Base-by-base conservation (phyloP, 2,113 vertebrate genomes). In the Bungarus multicinctus region DNA sequence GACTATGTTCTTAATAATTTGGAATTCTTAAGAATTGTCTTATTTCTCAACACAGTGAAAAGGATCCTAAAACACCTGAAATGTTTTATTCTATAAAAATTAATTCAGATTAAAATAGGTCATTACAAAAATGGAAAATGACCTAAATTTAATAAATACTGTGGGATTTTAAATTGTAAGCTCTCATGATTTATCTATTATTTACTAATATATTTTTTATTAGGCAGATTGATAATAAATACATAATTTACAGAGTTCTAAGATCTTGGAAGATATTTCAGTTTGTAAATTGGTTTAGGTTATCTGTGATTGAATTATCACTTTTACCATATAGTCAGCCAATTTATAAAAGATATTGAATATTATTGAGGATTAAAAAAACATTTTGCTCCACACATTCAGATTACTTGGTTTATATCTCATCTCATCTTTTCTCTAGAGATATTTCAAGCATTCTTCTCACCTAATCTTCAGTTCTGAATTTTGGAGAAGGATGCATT, bases 1-100 rank as follows among this genome's bases (percentile, higher is more conserved):
- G 95, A 96, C 96, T 97, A 95, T 93, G 92, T 93, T 96, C 93
- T 93, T 96, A 96, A 91, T 87, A 54, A 95, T 94, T 93, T 14
- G 0, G 93, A 94, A 94, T 93, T 96, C 94, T 93, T 96, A 96
- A 89, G 90, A 45, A 95, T 93, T 93, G 94, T 96, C 90, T 88
- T 96, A 89, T 74, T 85, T 92, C 81, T 64, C 60, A 93, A 89
- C 88, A 25, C 7, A 94, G 92, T 95, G 87, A 91, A 94, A 96
- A 90, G 52, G 85, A 25, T 69, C 88, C 85, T 57, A 91, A 94
- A 94, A 81, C 54, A 92, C 81, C 43, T 69, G 0, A 2, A 91
- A 91, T 87, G 91, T 93, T 95, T 94, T 89, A 91, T 92, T 95
- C 87, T 6, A 5, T 12, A 16, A 58, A 90, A 92, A 95, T 90